Base-by-base conservation (phyloP, 2,113 vertebrate species). In the Peromyscus maniculatus region DNA sequence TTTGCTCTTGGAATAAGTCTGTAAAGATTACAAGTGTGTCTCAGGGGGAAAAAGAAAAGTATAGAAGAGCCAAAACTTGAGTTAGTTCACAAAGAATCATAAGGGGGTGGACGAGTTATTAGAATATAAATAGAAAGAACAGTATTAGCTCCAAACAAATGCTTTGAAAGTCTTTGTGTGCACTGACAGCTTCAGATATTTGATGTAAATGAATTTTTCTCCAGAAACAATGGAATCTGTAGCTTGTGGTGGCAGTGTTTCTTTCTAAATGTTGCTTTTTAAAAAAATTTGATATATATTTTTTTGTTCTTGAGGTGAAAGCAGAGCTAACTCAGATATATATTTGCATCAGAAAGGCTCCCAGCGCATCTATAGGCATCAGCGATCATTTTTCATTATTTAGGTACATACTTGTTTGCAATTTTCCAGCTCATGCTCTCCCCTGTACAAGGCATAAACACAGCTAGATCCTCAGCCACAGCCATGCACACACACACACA, bases 111-210 rank as follows among this genome's bases (percentile, higher is more conserved):
- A 97, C 26, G 36, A 97, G 91, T 43, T 72, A 98, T 97, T 97
- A 96, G 95, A 98, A 98, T 98, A 98, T 96, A 97, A 98, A 98
- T 97, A 97, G 96, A 96, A 98, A 98, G 79, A 96, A 97, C 33
- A 92, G 94, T 97, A 93, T 71, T 95, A 97, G 93, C 95, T 97
- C 96, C 98, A 98, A 98, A 98, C 93, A 98, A 98, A 92, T 82
- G 88, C 91, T 97, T 97, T 92, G 92, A 96, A 98, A 97, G 80
- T 88, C 92, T 98, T 94, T 97, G 96, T 98, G 97, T 10, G 2
- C 78, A 49, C 62, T 98, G 94, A 97, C 97, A 97, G 96, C 94
- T 98, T 97, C 97, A 98, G 92, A 96, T 97, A 97, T 96, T 94
- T 16, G 19, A 91, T 92, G 94, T 96, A 97, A 98, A 98, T 98